A percentile compares a stretch with the other conserved stretches of the same genome.
These are phyloP conservation scores for Sarcophaga carnaria DNA, from an alignment of 2,888 invertebrate genomes.

Conservation along the genomic window DNA sequence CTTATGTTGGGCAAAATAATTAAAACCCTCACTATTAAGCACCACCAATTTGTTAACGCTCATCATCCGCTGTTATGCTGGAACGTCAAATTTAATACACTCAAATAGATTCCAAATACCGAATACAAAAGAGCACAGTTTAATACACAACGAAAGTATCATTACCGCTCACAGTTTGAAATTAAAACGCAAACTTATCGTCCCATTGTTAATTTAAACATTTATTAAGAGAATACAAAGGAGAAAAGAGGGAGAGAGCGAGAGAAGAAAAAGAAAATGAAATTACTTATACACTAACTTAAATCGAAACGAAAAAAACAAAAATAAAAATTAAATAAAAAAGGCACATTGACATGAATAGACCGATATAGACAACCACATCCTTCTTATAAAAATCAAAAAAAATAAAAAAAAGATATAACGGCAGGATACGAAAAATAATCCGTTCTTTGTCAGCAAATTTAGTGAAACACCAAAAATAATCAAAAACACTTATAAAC, in stretches of 20 bases:
- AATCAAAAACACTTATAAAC: conserved; percentile 62
- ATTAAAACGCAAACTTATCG: conserved; percentile 23
- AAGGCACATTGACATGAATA: conserved; percentile 67
- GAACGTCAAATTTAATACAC: conserved; percentile 49
- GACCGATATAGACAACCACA: conserved; percentile 60
- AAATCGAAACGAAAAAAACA: conserved; percentile 57
- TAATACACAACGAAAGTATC: conserved; percentile 51
- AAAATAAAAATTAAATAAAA: conserved; percentile 36
- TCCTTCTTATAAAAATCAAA: conserved; percentile 72
- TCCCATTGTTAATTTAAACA: conserved; percentile 64
- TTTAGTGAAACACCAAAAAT: conserved; percentile 76
- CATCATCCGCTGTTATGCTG: conserved; percentile 2
- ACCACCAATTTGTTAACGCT: conserved; percentile 33
- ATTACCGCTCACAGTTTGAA: conserved; percentile 68
- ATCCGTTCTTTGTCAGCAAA: conserved; percentile 80
- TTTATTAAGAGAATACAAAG: conserved; percentile 32
- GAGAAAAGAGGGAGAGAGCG: conserved; percentile 7
- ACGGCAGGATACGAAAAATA: conserved; percentile 77
- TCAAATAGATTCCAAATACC: conserved; percentile 62
- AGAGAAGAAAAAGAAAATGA: conserved; percentile 60
- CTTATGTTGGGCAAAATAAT: conserved; percentile 8
- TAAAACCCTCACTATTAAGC: conserved; percentile 27
- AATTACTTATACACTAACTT: conserved; percentile 68
- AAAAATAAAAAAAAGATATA: conserved; percentile 47
- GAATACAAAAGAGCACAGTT: conserved; percentile 40